Conservation (phyloP, 2,888 invertebrate species). For the Mesorhabditis sp. region DNA sequence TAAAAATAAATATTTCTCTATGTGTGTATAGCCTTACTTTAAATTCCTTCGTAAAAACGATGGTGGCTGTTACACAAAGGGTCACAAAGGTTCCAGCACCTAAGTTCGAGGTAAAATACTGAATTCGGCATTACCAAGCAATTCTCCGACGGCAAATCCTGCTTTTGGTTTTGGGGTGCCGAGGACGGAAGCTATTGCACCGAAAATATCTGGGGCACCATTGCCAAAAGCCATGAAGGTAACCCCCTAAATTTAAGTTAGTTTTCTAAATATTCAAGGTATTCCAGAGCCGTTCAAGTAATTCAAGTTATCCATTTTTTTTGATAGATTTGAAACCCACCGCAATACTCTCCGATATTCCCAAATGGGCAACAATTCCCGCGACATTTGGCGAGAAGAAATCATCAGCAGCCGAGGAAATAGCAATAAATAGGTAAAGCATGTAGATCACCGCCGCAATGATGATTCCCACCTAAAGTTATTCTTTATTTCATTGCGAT, state of each 20-base stretch:
- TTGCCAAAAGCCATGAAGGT: constrained; percentile 73
- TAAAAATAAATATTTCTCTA: neutral
- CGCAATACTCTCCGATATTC: constrained; percentile 62
- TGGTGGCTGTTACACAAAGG: constrained; percentile 66
- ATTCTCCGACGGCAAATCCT: constrained; percentile 59
- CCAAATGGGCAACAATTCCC: constrained; percentile 60
- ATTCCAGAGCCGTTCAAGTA: neutral
- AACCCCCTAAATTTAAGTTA: constrained; percentile 63
- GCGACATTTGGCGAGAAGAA: constrained; percentile 60
- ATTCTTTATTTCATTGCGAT: neutral
- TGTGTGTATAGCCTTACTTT: constrained; percentile 44
- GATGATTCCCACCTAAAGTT: constrained; percentile 24
- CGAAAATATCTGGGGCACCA: constrained; percentile 71
- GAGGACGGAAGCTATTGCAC: constrained; percentile 65
- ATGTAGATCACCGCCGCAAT: constrained; percentile 31
- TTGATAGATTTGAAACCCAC: constrained; percentile 53
- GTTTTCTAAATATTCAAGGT: neutral
- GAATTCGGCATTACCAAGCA: constrained; percentile 54
- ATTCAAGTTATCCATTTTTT: neutral
- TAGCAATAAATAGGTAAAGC: constrained; percentile 39
- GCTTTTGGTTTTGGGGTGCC: constrained; percentile 56
- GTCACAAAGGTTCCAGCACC: constrained; percentile 69
- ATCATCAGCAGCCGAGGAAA: constrained; percentile 46
- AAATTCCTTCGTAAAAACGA: constrained; percentile 66
- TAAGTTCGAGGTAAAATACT: constrained; percentile 32